Percentiles rank a stretch among this genome's conserved stretches.
Conservation (phyloP, 2,113 vertebrate species). For the Phyllostomus discolor region DNA sequence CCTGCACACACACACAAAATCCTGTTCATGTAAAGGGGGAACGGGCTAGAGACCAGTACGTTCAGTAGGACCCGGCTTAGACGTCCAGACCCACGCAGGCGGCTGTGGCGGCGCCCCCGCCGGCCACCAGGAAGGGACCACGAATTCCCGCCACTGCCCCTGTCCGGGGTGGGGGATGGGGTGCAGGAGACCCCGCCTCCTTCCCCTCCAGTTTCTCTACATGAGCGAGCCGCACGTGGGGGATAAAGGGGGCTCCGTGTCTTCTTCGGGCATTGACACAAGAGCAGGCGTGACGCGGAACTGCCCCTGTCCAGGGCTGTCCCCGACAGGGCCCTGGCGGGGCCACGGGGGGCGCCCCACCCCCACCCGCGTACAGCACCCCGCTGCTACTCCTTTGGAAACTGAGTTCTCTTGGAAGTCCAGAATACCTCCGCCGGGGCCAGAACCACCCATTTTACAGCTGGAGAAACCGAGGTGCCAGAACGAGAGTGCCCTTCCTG, state of each 20-base stretch:
- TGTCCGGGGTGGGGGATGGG: accelerated
- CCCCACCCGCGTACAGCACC: accelerated
- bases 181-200: accelerated
- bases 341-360: accelerated
- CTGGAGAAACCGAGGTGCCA: accelerated
- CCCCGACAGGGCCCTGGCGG: accelerated
- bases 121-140: not conserved
- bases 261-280: not conserved
- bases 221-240: not conserved
- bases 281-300: accelerated
- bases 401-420: accelerated
- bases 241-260: not conserved
- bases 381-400: accelerated
- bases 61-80: accelerated
- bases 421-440: accelerated
- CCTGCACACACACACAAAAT: not conserved
- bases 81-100: not conserved
- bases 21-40: not conserved
- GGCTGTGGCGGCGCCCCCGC: accelerated
- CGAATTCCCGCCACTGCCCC: accelerated
- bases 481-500: accelerated
- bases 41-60: not conserved
- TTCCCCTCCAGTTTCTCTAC: not conserved
- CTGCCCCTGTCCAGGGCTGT: not conserved
- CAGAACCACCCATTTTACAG: not conserved